Base-by-base conservation (phyloP, 37 sponge, comb jelly and placozoan species). In the Beroe ovata region DNA sequence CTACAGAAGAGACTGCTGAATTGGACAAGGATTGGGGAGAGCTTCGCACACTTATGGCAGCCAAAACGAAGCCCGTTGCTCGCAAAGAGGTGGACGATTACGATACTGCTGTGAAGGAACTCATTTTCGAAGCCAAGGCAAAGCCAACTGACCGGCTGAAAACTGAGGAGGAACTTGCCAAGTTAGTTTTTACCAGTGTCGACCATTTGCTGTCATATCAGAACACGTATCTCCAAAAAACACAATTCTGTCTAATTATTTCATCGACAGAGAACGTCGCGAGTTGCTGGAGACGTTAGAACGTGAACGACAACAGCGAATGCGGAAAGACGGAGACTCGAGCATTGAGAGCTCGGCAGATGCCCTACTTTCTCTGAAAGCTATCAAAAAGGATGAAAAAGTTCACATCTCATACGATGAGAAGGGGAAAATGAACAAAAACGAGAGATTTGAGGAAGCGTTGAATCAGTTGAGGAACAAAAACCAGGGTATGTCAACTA, bases 141-240 rank as follows among this genome's bases (percentile, higher is more conserved):
- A 26, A 93, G 90, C 90, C 95, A 30, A 92, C 91, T 16, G 92
- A 92, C 42, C 62, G 95, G 11, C 36, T 95, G 77, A 93, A 95
- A 41, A 92, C 90, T 71, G 91, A 93, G 60, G 94, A 93, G 35
- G 95, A 95, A 60, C 33, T 92, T 37, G 93, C 91, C 0, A 71
- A 34, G 61, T 92, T 47, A 11, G 54, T 47, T 47, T 47, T 47
- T 47, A 47, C 6, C 11, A 6, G 54, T 16, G 11, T 16, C 11
- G 54, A 47, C 11, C 11, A 47, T 47, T 47, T 47, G 54, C 11
- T 47, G 54, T 6, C 54, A 47, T 47, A n/a, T n/a, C n/a, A n/a
- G n/a, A n/a, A n/a, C n/a, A n/a, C n/a, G n/a, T n/a, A n/a, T n/a
- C n/a, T n/a, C n/a, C n/a, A n/a, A n/a, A n/a, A n/a, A n/a, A n/a